phyloP scores from a whole-genome alignment of 2,113 vertebrate species.

The Etheostoma cragini region DNA sequence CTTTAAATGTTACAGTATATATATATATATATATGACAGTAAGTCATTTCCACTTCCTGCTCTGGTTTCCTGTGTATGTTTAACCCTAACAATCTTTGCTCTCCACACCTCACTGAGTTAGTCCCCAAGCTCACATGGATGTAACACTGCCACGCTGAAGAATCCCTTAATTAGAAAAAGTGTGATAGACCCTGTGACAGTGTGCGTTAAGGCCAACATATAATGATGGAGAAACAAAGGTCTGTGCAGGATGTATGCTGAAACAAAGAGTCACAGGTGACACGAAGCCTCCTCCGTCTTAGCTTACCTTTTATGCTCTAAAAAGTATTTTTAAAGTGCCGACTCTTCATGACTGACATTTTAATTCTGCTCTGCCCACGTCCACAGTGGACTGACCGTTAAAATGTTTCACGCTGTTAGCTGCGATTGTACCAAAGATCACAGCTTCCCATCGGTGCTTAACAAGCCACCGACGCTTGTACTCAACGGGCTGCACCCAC shows the following conservation, averaged over 20 bases:
- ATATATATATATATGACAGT: too few species aligned
- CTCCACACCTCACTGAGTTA: too few species aligned
- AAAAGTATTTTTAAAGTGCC: conserved; percentile 24
- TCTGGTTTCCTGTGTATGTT: too few species aligned
- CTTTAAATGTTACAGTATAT: too few species aligned
- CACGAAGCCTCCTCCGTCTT: neutral
- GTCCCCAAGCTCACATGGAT: too few species aligned
- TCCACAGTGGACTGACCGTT: conserved; percentile 1
- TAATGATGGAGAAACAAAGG: too few species aligned
- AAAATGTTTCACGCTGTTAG: conserved; percentile 11
- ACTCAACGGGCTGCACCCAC: conserved; percentile 13
- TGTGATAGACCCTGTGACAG: too few species aligned
- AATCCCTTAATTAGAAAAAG: too few species aligned
- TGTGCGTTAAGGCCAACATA: too few species aligned
- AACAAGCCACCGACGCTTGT: conserved; percentile 34
- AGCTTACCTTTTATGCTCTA: conserved; percentile 22
- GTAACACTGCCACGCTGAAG: too few species aligned
- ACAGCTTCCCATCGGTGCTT: conserved; percentile 18
- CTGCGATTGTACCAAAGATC: conserved; percentile 36
- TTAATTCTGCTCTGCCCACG: conserved; percentile 35
- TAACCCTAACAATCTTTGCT: too few species aligned
- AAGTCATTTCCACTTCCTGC: too few species aligned
- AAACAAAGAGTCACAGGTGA: neutral
- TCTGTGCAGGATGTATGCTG: neutral
- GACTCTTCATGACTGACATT: conserved; percentile 32